Evolutionary conservation across 2,888 invertebrate genomes (phyloP), one percentile per base, ranked within the genome.

Genomic region (Copidosoma aretas): DNA sequence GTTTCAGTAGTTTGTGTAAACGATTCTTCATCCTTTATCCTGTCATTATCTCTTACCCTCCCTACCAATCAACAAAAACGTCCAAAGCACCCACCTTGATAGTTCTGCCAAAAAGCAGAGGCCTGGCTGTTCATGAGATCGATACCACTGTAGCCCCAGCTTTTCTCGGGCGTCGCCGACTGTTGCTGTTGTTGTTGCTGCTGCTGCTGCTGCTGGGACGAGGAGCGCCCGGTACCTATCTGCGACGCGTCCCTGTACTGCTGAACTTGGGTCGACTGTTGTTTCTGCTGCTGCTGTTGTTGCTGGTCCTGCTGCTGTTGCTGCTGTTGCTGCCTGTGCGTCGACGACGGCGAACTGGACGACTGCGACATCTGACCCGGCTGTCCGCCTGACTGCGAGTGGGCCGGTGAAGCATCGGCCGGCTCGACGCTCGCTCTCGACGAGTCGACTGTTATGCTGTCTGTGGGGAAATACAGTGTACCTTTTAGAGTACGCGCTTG

Each of bases 31-130:
- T n/a, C n/a, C n/a, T n/a, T n/a, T n/a, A n/a, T n/a, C n/a, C n/a
- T n/a, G n/a, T n/a, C n/a, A n/a, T n/a, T n/a, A n/a, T n/a, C n/a
- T n/a, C n/a, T n/a, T n/a, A n/a, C n/a, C n/a, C n/a, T n/a, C n/a
- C n/a, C n/a, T n/a, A n/a, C n/a, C n/a, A n/a, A n/a, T n/a, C n/a
- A n/a, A n/a, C n/a, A 46, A 46, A 17, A 46, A 46, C 14, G 43
- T 12, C 17, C 17, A 14, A 19, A 60, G 54, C 25, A 83, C 90
- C 88, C 83, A 94, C 94, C 94, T 81, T 94, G 94, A 86, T 94
- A 94, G 84, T 94, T 94, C 83, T 94, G 94, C 94, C 94, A 94
- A 85, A 94, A 94, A 54, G 93, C 93, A 59, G 83, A 80, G 22
- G 91, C 91, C 51, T 93, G 93, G 64, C 91, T 91, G 78, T 92